Conservation (phyloP, 1,140 invertebrate species). For the Meloidogyne chitwoodi region DNA sequence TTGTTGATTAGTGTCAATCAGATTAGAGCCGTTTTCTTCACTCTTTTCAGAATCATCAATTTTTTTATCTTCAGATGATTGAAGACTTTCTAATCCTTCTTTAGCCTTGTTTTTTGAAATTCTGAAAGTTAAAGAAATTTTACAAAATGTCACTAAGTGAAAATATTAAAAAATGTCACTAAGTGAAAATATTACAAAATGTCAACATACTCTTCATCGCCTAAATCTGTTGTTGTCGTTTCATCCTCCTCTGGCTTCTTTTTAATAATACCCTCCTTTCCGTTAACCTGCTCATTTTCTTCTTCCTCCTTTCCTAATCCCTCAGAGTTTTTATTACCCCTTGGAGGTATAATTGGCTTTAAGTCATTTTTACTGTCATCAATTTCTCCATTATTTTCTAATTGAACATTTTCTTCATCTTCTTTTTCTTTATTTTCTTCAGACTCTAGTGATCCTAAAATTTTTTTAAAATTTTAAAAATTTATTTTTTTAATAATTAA, state of each 20-base stretch:
- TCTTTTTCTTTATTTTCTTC: background rate
- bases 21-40: background rate
- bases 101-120: background rate
- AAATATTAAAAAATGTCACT: background rate
- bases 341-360: background rate
- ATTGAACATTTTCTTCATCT: background rate
- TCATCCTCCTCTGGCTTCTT: background rate
- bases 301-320: background rate
- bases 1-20: background rate
- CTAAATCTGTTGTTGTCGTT: background rate
- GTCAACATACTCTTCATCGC: background rate
- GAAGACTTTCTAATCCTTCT: background rate
- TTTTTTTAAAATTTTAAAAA: too few species aligned
- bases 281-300: background rate
- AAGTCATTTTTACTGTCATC: background rate
- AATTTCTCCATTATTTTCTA: background rate
- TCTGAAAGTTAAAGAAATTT: too few species aligned
- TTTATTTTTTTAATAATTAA: too few species aligned
- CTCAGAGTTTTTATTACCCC: background rate
- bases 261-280: background rate
- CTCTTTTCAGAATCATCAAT: background rate
- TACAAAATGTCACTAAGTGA: background rate
- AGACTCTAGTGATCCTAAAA: background rate
- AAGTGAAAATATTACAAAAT: background rate
- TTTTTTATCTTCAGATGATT: background rate